A percentile compares a stretch with the other conserved stretches of the same genome.
Conservation (phyloP, 1,140 invertebrate genomes). For the Dendrolimus kikuchii region DNA sequence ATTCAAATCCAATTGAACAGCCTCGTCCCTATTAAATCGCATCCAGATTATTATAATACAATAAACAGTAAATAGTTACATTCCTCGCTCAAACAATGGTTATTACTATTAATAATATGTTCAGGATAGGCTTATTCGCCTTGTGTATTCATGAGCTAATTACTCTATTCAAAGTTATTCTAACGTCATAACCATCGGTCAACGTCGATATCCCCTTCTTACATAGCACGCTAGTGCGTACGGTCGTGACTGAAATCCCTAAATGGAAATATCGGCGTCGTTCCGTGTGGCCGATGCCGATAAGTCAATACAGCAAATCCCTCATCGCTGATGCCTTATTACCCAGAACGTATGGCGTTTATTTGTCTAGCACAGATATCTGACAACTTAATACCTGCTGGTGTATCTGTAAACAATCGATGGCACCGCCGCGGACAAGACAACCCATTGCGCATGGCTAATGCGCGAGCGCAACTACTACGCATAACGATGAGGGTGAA, state of each 20-base stretch:
- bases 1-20: conserved; percentile 2
- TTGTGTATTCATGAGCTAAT: conserved; percentile 58
- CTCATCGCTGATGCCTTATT: conserved; percentile 15
- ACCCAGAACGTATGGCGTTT: conserved; percentile 20
- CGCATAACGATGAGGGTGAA: conserved; percentile 56
- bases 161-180: conserved; percentile 66
- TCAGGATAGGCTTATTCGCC: conserved; percentile 35
- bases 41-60: conserved; percentile 21
- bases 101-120: conserved; percentile 37
- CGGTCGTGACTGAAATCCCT: conserved; percentile 61
- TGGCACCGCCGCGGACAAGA: conserved; percentile 37
- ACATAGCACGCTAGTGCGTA: conserved; percentile 46
- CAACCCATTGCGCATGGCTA: conserved; percentile 52
- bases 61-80: conserved; percentile 24
- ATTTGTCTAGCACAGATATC: conserved; percentile 23
- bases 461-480: conserved; percentile 43
- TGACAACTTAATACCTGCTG: conserved; percentile 28
- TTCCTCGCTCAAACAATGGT: conserved; percentile 25
- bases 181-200: conserved; percentile 63
- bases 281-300: conserved; percentile 35
- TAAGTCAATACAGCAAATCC: conserved; percentile 8
- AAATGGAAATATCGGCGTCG: conserved; percentile 53
- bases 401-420: conserved; percentile 56
- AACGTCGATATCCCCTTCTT: conserved; percentile 54
- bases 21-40: conserved; percentile 2